Evolutionary conservation across 2,113 vertebrate genomes (phyloP).

Genomic region (Genyomyrus donnyi): DNA sequence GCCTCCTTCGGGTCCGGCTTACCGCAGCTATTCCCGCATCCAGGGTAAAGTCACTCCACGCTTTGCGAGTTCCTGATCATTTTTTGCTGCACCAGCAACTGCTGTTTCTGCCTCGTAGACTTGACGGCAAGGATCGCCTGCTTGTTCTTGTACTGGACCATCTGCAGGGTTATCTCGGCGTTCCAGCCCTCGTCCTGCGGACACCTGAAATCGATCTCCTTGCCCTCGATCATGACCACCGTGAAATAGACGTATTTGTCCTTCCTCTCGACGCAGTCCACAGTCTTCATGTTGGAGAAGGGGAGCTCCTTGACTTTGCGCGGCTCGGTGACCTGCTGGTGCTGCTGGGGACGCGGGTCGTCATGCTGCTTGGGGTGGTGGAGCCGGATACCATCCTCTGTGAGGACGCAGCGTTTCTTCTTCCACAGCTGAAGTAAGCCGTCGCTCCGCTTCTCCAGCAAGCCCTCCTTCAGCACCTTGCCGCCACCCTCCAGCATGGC

Average conservation of each 20-base stretch:
- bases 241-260: conserved; percentile 96
- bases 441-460: conserved; percentile 90
- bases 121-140: conserved; percentile 91
- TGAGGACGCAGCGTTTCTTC: conserved; percentile 91
- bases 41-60: conserved; percentile 48
- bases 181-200: conserved; percentile 95
- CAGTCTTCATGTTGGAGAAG: conserved; percentile 95
- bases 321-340: conserved; percentile 36
- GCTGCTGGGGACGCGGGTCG: conserved; percentile 43
- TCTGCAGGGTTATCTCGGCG: conserved; percentile 94
- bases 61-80: conserved; percentile 45
- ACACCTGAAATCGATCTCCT: conserved; percentile 96
- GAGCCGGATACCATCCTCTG: conserved; percentile 86
- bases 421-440: conserved; percentile 97
- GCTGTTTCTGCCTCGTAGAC: conserved; percentile 90
- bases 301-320: conserved; percentile 83
- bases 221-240: conserved; percentile 88
- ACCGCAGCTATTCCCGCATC: conserved; percentile 39
- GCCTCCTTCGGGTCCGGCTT: conserved; percentile 24
- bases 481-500: conserved; percentile 77
- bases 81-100: conserved; percentile 77
- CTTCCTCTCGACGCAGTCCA: conserved; percentile 95
- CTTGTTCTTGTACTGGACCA: conserved; percentile 97
- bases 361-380: conserved; percentile 74
- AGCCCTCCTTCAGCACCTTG: conserved; percentile 83